Percentiles rank a stretch among this genome's conserved stretches.
These are phyloP conservation scores for Ciona savignyi DNA, from an alignment of 23 tunicate genomes.

Conservation along the genomic window DNA sequence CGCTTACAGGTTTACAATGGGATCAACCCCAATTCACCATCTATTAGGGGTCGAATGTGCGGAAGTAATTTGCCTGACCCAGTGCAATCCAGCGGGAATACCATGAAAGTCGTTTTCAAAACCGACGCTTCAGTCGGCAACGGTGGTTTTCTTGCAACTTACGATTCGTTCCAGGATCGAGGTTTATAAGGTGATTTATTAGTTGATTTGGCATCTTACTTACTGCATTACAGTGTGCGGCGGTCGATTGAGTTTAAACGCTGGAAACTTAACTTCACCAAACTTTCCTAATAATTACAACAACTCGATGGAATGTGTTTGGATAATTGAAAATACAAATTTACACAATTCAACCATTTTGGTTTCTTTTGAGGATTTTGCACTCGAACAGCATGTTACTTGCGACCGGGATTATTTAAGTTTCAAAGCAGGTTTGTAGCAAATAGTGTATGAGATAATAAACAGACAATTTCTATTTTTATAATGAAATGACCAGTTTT, in stretches of 20 bases:
- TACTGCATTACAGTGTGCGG: no score
- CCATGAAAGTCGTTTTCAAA: constrained; percentile 61
- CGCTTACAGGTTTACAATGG: constrained; percentile 88
- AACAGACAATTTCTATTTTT: no score
- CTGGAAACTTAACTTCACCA: constrained; percentile 37
- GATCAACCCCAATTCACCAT: constrained; percentile 80
- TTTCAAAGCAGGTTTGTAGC: constrained; percentile 69
- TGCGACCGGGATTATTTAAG: constrained; percentile 50
- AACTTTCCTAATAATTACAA: neutral
- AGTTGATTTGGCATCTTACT: no score
- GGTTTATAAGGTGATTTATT: no score
- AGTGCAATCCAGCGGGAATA: constrained; percentile 38
- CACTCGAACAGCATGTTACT: constrained; percentile 69
- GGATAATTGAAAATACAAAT: constrained; percentile 74
- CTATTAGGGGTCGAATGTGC: constrained; percentile 68
- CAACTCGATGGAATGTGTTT: constrained; percentile 45
- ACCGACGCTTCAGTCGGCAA: constrained; percentile 27
- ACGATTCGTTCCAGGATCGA: no score
- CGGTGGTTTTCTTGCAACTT: constrained; percentile 63
- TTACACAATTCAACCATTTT: constrained; percentile 44
- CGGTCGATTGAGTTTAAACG: no score
- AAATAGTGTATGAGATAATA: no score
- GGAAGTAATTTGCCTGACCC: constrained; percentile 58
- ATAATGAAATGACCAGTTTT: no score
- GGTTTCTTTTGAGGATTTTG: constrained; percentile 42